phyloP scores from a whole-genome alignment of 2,113 vertebrate genomes.

The Pseudonaja textilis region DNA sequence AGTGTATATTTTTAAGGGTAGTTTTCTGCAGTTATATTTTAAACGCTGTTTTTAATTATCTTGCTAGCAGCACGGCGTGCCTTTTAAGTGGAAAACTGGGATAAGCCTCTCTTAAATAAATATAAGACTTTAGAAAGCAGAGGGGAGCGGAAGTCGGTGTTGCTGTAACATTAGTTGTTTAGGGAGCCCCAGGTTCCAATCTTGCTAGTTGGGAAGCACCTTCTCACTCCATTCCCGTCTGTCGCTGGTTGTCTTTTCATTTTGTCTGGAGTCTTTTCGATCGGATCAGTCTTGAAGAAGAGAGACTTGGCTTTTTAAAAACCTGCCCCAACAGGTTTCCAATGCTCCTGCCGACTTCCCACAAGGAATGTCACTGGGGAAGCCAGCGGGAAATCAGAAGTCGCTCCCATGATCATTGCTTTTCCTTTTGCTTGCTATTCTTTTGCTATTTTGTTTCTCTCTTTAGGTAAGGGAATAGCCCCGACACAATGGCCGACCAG shows the following conservation, averaged over 20 bases:
- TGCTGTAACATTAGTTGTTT: neutral
- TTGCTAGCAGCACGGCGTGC: neutral
- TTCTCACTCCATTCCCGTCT: neutral
- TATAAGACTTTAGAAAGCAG: neutral
- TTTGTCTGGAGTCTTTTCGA: neutral
- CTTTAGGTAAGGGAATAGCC: too few species aligned
- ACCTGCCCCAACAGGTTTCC: neutral
- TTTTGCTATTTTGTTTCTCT: too few species aligned
- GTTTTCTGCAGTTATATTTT: neutral
- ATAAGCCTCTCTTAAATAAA: neutral
- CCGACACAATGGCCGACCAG: neutral
- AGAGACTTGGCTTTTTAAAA: neutral
- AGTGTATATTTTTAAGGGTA: neutral
- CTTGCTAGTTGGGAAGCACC: neutral
- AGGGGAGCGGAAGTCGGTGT: neutral
- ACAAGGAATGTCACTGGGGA: neutral
- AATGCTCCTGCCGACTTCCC: neutral
- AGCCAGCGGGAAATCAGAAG: neutral
- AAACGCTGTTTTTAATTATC: neutral
- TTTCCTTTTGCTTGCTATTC: neutral
- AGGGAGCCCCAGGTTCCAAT: neutral
- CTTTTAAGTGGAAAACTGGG: neutral
- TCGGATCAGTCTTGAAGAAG: neutral
- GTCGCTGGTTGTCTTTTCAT: neutral
- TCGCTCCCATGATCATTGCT: neutral